Evolutionary conservation across 2,888 invertebrate genomes (phyloP).

Genomic region (Pammene fasciana): DNA sequence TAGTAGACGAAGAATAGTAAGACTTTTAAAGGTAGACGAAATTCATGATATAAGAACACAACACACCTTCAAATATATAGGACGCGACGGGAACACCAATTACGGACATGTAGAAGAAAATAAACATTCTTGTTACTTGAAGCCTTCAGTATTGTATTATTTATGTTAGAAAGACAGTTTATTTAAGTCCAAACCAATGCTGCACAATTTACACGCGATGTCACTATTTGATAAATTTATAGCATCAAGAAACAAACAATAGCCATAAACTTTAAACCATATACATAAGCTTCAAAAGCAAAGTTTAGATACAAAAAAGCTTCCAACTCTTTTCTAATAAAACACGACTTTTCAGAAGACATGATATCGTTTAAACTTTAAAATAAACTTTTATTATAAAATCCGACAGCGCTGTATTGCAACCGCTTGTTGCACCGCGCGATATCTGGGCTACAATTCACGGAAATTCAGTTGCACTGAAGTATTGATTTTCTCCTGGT

Average conservation of each 20-base stretch:
- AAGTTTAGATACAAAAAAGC: slow-evolving; percentile 11
- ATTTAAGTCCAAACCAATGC: neutral
- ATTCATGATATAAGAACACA: neutral
- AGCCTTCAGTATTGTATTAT: no score
- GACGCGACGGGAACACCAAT: slow-evolving; percentile 6
- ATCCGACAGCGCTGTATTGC: slow-evolving; percentile 12
- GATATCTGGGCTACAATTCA: slow-evolving; percentile 30
- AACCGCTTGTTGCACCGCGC: slow-evolving; percentile 34
- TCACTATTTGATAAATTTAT: slow-evolving; percentile 2
- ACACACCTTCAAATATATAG: neutral
- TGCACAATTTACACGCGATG: neutral
- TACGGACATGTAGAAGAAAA: slow-evolving; percentile 8
- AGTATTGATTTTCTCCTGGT: slow-evolving; percentile 36
- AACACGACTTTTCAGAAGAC: slow-evolving; percentile 5
- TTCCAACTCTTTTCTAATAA: slow-evolving; percentile 2
- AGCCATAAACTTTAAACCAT: neutral
- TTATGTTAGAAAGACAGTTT: no score
- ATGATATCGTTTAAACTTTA: neutral
- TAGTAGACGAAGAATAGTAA: no score
- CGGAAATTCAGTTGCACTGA: slow-evolving; percentile 35
- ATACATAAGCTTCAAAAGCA: slow-evolving; percentile 6
- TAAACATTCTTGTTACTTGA: neutral
- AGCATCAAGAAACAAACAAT: slow-evolving; percentile 13
- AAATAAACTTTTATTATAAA: slow-evolving; percentile 8
- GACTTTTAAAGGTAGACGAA: no score